Evolutionary conservation across 2,888 invertebrate species (phyloP).

Genomic region (Heliothis peltigera): DNA sequence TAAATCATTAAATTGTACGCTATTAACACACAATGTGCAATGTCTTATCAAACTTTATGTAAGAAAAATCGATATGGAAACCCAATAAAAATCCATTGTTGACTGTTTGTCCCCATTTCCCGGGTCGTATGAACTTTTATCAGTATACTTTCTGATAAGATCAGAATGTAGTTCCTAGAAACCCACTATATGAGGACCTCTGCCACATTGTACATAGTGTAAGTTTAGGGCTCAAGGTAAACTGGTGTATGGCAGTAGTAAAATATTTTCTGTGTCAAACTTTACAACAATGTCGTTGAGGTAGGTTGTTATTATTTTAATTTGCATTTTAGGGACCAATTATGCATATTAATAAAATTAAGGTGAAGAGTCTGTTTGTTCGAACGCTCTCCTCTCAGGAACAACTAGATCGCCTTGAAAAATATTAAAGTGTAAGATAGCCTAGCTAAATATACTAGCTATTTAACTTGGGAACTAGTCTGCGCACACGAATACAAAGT

Average conservation of each 20-base stretch:
- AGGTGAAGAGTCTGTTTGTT: too few relatives aligned
- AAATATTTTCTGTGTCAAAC: conserved; percentile 3
- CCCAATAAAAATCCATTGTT: background rate
- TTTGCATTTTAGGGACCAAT: background rate
- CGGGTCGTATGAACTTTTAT: conserved; percentile 18
- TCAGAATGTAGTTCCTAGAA: background rate
- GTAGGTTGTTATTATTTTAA: conserved; percentile 1
- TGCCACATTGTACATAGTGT: background rate
- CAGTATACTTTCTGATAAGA: conserved; percentile 22
- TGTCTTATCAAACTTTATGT: background rate
- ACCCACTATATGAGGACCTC: background rate
- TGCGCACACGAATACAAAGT: too few relatives aligned
- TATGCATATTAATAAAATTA: background rate
- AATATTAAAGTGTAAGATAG: too few relatives aligned
- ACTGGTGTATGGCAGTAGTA: background rate
- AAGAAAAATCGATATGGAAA: conserved; percentile 3
- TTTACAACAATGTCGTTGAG: background rate
- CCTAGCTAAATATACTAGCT: too few relatives aligned
- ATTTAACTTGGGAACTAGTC: too few relatives aligned
- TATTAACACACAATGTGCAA: background rate
- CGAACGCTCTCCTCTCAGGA: too few relatives aligned
- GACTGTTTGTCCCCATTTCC: conserved; percentile 18
- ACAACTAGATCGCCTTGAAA: too few relatives aligned
- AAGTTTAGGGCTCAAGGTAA: background rate
- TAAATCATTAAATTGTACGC: background rate